Base-by-base conservation (phyloP, 2,113 vertebrate genomes). In the Centropus bengalensis region DNA sequence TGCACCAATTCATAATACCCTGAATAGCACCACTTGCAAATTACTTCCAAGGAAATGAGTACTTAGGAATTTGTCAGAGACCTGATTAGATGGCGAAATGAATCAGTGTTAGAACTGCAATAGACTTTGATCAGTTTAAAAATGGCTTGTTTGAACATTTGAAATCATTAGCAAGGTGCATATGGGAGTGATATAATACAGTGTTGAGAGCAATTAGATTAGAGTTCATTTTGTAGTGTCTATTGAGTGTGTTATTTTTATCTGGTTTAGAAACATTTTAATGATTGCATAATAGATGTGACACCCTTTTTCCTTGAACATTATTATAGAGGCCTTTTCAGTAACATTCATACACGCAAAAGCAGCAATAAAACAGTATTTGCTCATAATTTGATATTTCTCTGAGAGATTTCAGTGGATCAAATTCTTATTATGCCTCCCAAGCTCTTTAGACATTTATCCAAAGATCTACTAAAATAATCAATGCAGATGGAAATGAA, bases 161-260 rank as follows among this genome's bases (percentile, higher is more conserved):
- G 85, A 93, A 93, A 96, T 96, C 89, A 93, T 97, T 97, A 97
- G 88, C 55, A 54, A 95, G 89, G 88, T 92, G 92, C 58, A 85
- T 96, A 95, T 95, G 79, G 83, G 87, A 96, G 54, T 75, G 80
- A 93, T 93, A 78, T 70, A 93, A 93, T 88, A 79, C 5, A 78
- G 36, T 21, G 70, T 86, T 76, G 78, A 89, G 82, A 94, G 90
- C 74, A 94, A 85, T 85, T 96, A 92, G 74, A 91, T 49, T 74
- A 84, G 77, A 77, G 44, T 88, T 96, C 56, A 45, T 88, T 85
- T 93, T 79, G 94, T 89, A 79, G 70, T 42, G 80, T 88, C 96
- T 93, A 71, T 81, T 89, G 89, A 92, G 87, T 94, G 60, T 76
- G 80, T 83, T 96, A 91, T 92, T 93, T 96, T 97, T 82, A 91